Base-by-base conservation (phyloP, 2,888 invertebrate genomes). In the Ochropleura leucogaster region DNA sequence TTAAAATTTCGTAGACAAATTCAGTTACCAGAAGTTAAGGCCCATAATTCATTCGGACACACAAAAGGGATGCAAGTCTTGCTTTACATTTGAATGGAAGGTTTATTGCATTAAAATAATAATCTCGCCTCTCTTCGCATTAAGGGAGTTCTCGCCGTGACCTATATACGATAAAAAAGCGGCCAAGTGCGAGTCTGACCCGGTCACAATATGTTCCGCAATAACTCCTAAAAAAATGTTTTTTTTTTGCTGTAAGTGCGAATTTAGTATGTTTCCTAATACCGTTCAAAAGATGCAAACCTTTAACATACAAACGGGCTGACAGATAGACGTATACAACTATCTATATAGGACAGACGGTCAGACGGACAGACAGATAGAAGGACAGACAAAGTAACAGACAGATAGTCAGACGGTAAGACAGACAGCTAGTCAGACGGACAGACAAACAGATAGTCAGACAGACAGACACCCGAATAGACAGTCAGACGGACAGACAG, bases 51-150 rank as follows among this genome's bases (percentile, higher is more conserved):
- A 91, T 86, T 70, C 81, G 73, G 59, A 71, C 76, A 74, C 75
- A 89, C 88, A 89, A 91, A 91, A 91, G 88, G 86, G 88, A 85
- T 89, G 88, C 87, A 89, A 85, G 79, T 82, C 85, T 83, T 85
- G 83, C 89, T 92, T 90, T 90, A 87, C 92, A 92, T 92, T 86
- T 89, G 86, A 92, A 92, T 91, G 77, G 85, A 86, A 68, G 86
- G 88, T 90, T 92, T 91, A 92, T 89, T 89, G 91, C 91, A 90
- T 92, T 92, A 91, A 88, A 91, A 92, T 90, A 92, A 91, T 89
- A 92, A 90, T 89, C 91, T 89, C 84, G 82, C 79, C 72, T 75
- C 85, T 87, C 80, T 77, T 81, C 49, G 72, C 66, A 57, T 80
- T 80, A 84, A 73, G 72, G 49, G 68, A 73, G 53, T 60, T 63